Evolutionary conservation across 2,113 vertebrate genomes (phyloP).

Genomic region (Glaucomys volans): DNA sequence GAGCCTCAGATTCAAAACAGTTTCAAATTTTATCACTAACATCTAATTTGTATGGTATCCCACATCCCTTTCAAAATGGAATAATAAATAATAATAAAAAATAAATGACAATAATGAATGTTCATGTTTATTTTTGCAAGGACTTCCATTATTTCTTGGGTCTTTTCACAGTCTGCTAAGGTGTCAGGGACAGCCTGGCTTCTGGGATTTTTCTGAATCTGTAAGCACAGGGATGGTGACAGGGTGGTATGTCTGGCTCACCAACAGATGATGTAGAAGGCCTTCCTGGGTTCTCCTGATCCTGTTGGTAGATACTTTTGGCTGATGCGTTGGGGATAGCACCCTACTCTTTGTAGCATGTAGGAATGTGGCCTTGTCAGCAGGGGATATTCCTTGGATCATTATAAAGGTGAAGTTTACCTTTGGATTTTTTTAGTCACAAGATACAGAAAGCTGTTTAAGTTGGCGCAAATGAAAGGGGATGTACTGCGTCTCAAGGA

Average conservation of each 20-base stretch:
- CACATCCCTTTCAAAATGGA: background rate
- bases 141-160: background rate
- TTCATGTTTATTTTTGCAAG: background rate
- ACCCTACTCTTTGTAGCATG: background rate
- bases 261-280: accelerated
- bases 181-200: background rate
- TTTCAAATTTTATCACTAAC: background rate
- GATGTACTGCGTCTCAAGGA: conserved; percentile 20
- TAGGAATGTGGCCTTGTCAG: background rate
- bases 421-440: background rate
- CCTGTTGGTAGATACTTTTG: background rate
- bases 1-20: background rate
- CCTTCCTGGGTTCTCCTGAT: background rate
- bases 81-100: background rate
- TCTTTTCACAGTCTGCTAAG: background rate
- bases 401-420: conserved; percentile 46
- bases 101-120: background rate
- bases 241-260: too few species aligned
- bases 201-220: background rate
- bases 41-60: background rate
- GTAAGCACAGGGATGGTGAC: accelerated
- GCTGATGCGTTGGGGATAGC: accelerated
- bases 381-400: background rate
- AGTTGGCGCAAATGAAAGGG: background rate
- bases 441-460: conserved; percentile 62